Percentiles rank a stretch among this genome's conserved stretches.
These are phyloP conservation scores for Lymantria dispar DNA, from an alignment of 2,888 invertebrate species.

Conservation along the genomic window DNA sequence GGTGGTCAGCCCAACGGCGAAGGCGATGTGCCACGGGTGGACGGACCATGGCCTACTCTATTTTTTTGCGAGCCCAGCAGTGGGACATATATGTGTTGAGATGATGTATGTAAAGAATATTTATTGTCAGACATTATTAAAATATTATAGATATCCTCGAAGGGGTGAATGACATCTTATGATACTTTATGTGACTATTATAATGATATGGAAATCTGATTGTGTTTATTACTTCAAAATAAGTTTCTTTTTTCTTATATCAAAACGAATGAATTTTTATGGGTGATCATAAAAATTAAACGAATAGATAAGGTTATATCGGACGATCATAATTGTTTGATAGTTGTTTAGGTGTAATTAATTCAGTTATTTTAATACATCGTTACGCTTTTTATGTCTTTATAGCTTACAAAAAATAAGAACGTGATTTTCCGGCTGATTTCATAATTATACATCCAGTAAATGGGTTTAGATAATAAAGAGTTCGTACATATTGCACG, in stretches of 20 bases:
- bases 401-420: conserved; percentile 1
- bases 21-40: too few species aligned
- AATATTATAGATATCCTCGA: conserved; percentile 30
- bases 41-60: too few species aligned
- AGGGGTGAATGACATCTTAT: conserved; percentile 52
- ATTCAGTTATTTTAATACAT: conserved; percentile 19
- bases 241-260: conserved; percentile 51
- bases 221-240: conserved; percentile 45
- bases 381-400: conserved; percentile 16
- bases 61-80: too few species aligned
- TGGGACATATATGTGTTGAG: too few species aligned
- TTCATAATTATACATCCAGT: background rate
- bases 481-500: too few species aligned
- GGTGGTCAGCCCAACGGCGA: too few species aligned
- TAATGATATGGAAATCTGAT: conserved; percentile 58
- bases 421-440: background rate
- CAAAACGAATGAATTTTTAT: conserved; percentile 42
- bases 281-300: conserved; percentile 45
- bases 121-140: background rate
- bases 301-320: conserved; percentile 41
- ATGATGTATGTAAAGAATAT: too few species aligned
- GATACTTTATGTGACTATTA: conserved; percentile 44
- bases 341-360: conserved; percentile 29
- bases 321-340: conserved; percentile 29
- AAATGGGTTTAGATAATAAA: background rate